Base-by-base conservation (phyloP, 2,797 vertebrate species). In the Chloroceryle amazona region DNA sequence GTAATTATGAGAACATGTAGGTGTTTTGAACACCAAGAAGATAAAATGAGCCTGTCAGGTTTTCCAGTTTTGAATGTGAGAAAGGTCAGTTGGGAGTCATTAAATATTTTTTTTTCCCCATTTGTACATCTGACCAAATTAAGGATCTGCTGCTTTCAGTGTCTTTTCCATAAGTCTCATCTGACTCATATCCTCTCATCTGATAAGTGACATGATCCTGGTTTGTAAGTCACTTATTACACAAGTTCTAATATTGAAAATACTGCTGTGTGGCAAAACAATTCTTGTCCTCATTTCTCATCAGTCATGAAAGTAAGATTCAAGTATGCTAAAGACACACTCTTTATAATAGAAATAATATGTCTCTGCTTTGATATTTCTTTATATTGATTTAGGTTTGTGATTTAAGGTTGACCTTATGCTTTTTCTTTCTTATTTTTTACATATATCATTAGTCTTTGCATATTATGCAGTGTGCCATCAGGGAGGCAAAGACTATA, bases 121-220 rank as follows among this genome's bases (percentile, higher is more conserved):
- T 62, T 81, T 79, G 8, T 90, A 16, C 17, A 4, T 96, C 44
- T 86, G 63, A 86, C 35, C 20, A 71, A 93, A 80, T 51, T 67
- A 65, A 89, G 33, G 42, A 68, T 73, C 79, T 71, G 23, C 58
- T 88, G 33, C 37, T 89, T 87, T 96, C 61, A 73, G 44, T 11
- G 39, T 85, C 63, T 94, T 95, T 96, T 95, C 92, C 81, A 1
- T 70, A 90, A 67, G 44, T 51, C 62, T 91, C 37, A 60, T 82
- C 35, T 97, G 93, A 97, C 58, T 94, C 93, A 93, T 67, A 90
- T 89, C 86, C 54, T 89, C 49, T 89, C 66, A 65, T 89, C 70
- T 91, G 76, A 8, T 84, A 51, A 88, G 47, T 62, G 76, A 47
- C 72, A 79, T 0, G 2, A 66, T 79, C 65, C 46, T 72, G 44